These are phyloP conservation scores for Simalia tracyae DNA, from an alignment of 2,797 vertebrate species.

Conservation along the genomic window DNA sequence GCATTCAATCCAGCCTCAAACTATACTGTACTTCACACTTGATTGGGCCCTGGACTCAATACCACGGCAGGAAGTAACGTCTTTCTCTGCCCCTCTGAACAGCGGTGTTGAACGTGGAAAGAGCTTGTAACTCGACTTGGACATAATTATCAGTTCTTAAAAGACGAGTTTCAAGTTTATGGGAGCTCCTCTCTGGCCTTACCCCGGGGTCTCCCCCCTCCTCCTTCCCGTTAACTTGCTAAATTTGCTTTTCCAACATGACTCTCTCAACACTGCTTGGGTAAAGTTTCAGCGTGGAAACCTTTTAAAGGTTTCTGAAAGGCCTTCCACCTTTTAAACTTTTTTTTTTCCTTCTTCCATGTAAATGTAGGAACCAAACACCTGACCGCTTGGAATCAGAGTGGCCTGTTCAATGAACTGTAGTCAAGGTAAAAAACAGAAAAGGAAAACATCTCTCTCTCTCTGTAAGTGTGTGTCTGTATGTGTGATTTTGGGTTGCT, in stretches of 20 bases:
- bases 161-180: slow-evolving; percentile 70
- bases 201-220: not conserved
- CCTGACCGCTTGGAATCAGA: slow-evolving; percentile 65
- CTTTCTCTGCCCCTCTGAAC: slow-evolving; percentile 79
- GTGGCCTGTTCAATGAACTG: slow-evolving; percentile 67
- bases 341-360: slow-evolving; percentile 44
- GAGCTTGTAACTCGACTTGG: slow-evolving; percentile 90
- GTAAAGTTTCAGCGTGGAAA: slow-evolving; percentile 14
- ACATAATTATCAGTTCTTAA: slow-evolving; percentile 86
- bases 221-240: slow-evolving; percentile 34
- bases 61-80: slow-evolving; percentile 86
- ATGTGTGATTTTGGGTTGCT: not conserved
- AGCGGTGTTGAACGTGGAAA: slow-evolving; percentile 86
- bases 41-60: slow-evolving; percentile 91
- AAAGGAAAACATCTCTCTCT: not conserved
- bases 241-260: slow-evolving; percentile 27
- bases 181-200: slow-evolving; percentile 6
- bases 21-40: slow-evolving; percentile 95
- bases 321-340: slow-evolving; percentile 35
- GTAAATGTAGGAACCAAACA: slow-evolving; percentile 66
- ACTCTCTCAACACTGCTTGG: not conserved
- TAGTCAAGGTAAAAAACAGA: slow-evolving; percentile 71
- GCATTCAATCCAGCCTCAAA: slow-evolving; percentile 95
- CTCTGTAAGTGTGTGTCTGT: not conserved
- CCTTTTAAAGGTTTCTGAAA: slow-evolving; percentile 30